These are phyloP conservation scores for Sebastes umbrosus DNA, from an alignment of 2,797 vertebrate genomes.

Conservation along the genomic window DNA sequence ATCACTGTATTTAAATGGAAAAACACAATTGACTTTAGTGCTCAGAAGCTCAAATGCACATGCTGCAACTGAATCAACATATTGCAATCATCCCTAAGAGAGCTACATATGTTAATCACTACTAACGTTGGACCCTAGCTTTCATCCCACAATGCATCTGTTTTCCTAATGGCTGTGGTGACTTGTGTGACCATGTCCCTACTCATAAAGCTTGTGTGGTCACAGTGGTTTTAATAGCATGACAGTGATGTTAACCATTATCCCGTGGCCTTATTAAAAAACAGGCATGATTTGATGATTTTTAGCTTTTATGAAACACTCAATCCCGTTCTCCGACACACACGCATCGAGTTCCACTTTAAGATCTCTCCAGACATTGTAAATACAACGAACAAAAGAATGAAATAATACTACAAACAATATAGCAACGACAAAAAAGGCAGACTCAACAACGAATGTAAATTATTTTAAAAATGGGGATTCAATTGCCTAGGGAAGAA, in stretches of 20 bases:
- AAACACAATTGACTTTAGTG: neutral
- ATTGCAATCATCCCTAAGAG: neutral
- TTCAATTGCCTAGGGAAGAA: neutral
- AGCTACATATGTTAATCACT: constrained; percentile 20
- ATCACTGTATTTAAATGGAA: neutral
- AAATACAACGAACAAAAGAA: constrained; percentile 1
- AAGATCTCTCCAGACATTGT: neutral
- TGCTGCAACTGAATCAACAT: neutral
- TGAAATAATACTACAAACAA: neutral
- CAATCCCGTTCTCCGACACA: constrained; percentile 18
- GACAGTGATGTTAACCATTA: constrained; percentile 57
- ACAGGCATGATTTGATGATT: constrained; percentile 25
- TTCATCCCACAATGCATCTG: constrained; percentile 49
- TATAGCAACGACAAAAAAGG: neutral
- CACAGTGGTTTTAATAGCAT: constrained; percentile 54
- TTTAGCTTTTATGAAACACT: constrained; percentile 56
- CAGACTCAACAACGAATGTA: constrained; percentile 11
- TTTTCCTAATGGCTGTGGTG: constrained; percentile 45
- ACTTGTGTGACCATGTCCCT: constrained; percentile 50
- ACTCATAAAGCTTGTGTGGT: constrained; percentile 54
- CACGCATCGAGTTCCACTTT: neutral
- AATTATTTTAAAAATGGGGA: neutral
- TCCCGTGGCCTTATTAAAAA: constrained; percentile 40
- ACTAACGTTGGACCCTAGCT: constrained; percentile 1
- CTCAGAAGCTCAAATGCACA: neutral